Evolutionary conservation across 2,888 invertebrate genomes (phyloP), one percentile per base, ranked within the genome.

Genomic region (Harmothoe impar): DNA sequence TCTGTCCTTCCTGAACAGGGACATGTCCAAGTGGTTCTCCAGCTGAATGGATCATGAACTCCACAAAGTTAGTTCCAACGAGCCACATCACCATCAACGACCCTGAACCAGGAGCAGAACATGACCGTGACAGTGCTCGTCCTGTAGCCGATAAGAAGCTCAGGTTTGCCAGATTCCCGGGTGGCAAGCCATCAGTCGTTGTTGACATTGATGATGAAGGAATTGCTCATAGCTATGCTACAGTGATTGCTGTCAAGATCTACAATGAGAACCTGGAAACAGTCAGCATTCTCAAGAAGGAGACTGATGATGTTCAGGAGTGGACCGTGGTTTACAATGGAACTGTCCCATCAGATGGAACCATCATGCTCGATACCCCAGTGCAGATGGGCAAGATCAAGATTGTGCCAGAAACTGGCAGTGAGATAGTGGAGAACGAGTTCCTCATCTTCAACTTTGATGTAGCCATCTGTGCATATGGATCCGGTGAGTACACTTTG

Each of bases 391-490:
- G 68, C 68, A 68, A 17, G 68, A 68, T 68, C n/a, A 68, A 68
- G 68, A n/a, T 68, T 68, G 68, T 17, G 68, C 20, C 68, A 68
- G 68, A 68, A n/a, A 68, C 68, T 23, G 68, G 68, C 68, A 68
- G 68, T 68, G 17, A 12, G 5, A n/a, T 7, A 15, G 7, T 12
- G 5, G n/a, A n/a, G 12, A 15, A 15, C n/a, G 68, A 68, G n/a
- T 68, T 23, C 68, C n/a, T 23, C 68, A n/a, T 68, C 68, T 68
- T 68, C 68, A n/a, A 68, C 68, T 68, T 68, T 68, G 68, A 68
- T 68, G 68, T 68, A 7, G 68, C 20, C 5, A n/a, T 68, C 68
- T 68, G 68, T 68, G 68, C 5, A 15, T 68, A 68, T 68, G 68
- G n/a, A 5, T 12, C 7, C n/a, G 68, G 68, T 68, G n/a, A 68